A percentile compares a stretch with the other conserved stretches of the same genome.
Evolutionary conservation across 1,140 invertebrate genomes (phyloP).

Genomic region (Trachymyrmex cornetzi): DNA sequence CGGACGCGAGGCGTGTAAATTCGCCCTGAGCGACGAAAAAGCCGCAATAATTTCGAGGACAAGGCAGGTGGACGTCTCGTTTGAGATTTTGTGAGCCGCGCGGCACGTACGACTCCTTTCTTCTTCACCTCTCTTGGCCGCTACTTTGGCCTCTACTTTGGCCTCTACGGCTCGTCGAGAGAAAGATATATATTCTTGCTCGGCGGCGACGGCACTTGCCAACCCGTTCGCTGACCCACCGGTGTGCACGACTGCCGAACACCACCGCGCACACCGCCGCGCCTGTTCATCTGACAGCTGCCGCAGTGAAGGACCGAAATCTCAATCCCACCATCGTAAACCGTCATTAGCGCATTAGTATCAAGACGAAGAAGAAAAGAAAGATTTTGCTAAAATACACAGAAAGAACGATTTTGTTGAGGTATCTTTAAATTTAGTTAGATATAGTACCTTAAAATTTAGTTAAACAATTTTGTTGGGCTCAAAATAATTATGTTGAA

Average conservation of each 20-base stretch:
- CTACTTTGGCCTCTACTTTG: too few relatives aligned
- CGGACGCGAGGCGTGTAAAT: slow-evolving; percentile 37
- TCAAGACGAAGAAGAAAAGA: background rate
- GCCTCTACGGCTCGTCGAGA: background rate
- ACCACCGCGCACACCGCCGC: background rate
- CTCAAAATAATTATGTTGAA: too few relatives aligned
- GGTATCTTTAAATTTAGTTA: too few relatives aligned
- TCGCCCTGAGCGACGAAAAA: slow-evolving; percentile 71
- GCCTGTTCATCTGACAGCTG: slow-evolving; percentile 59
- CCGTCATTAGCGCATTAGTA: slow-evolving; percentile 37
- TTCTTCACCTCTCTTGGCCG: slow-evolving; percentile 11
- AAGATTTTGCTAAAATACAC: too few relatives aligned
- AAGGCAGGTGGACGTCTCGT: slow-evolving; percentile 78
- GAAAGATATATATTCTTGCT: slow-evolving; percentile 17
- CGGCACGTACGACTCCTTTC: slow-evolving; percentile 67
- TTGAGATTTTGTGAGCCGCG: slow-evolving; percentile 73
- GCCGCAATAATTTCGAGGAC: slow-evolving; percentile 74
- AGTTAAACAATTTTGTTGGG: too few relatives aligned
- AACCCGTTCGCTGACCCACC: slow-evolving; percentile 48
- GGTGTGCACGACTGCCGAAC: slow-evolving; percentile 9
- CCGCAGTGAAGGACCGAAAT: slow-evolving; percentile 46
- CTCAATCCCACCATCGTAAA: slow-evolving; percentile 32
- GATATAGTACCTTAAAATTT: too few relatives aligned
- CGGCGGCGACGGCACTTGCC: slow-evolving; percentile 31
- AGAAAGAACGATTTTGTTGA: too few relatives aligned